Conservation (phyloP, 2,888 invertebrate genomes). For the Netelia melanura region DNA sequence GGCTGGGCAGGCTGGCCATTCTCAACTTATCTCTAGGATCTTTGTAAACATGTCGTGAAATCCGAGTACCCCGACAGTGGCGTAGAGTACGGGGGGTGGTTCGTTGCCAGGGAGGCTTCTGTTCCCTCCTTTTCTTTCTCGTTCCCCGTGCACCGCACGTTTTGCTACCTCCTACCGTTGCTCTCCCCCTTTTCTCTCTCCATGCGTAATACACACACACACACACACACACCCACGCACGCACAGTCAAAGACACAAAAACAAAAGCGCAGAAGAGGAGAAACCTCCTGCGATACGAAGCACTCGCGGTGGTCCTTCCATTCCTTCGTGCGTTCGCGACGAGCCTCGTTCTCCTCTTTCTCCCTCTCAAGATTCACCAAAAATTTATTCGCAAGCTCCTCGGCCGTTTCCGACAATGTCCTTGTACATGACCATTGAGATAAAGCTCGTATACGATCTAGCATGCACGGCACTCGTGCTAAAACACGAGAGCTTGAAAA, state of each 20-base stretch:
- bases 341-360: background rate
- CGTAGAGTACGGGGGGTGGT: conserved; percentile 81
- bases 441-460: too few relatives aligned
- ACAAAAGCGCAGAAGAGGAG: conserved; percentile 48
- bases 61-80: conserved; percentile 84
- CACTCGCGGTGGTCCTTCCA: conserved; percentile 62
- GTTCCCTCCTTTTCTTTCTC: conserved; percentile 50
- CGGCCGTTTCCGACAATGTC: conserved; percentile 20
- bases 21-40: conserved; percentile 85
- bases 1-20: conserved; percentile 82
- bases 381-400: conserved; percentile 30
- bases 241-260: conserved; percentile 44
- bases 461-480: too few relatives aligned
- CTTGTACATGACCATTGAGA: too few relatives aligned
- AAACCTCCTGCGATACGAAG: conserved; percentile 50
- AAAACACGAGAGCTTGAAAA: too few relatives aligned
- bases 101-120: conserved; percentile 62
- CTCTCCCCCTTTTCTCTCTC: conserved; percentile 52
- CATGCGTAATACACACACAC: background rate
- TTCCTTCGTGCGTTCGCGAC: conserved; percentile 39
- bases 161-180: conserved; percentile 29
- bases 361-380: background rate
- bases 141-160: conserved; percentile 19
- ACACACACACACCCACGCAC: background rate
- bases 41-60: conserved; percentile 85